Evolutionary conservation across 2,113 vertebrate genomes (phyloP).

Genomic region (Tinamus guttatus): DNA sequence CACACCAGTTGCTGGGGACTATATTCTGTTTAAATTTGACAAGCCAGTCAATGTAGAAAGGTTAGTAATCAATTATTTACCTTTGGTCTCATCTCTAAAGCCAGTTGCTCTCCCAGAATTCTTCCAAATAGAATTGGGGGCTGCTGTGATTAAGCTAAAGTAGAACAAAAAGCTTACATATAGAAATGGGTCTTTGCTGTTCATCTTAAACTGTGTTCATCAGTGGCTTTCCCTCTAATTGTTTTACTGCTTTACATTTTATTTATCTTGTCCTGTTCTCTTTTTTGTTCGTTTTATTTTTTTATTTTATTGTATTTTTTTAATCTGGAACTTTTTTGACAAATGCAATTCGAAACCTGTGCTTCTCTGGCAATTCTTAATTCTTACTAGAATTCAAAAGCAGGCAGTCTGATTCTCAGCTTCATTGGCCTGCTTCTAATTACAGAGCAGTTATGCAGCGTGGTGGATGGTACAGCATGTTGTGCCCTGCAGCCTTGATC

Average conservation of each 20-base stretch:
- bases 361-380: neutral
- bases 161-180: neutral
- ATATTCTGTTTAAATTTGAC: constrained; percentile 96
- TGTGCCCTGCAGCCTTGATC: neutral
- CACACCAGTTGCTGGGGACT: constrained; percentile 91
- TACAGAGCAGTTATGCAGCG: constrained; percentile 21
- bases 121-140: neutral
- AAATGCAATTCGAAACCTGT: neutral
- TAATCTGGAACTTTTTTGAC: neutral
- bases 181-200: neutral
- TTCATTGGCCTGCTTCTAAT: constrained; percentile 41
- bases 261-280: neutral
- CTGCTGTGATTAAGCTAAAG: neutral
- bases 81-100: neutral
- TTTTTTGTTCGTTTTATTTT: neutral
- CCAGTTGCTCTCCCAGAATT: neutral
- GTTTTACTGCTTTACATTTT: neutral
- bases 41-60: constrained; percentile 93
- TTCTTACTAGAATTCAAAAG: neutral
- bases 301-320: neutral
- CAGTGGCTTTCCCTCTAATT: neutral
- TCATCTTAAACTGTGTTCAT: neutral
- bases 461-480: neutral
- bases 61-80: constrained; percentile 73
- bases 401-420: neutral